Evolutionary conservation across 2,113 vertebrate species (phyloP), one percentile per base, ranked within the genome.

Genomic region (Trichomycterus rosablanca): DNA sequence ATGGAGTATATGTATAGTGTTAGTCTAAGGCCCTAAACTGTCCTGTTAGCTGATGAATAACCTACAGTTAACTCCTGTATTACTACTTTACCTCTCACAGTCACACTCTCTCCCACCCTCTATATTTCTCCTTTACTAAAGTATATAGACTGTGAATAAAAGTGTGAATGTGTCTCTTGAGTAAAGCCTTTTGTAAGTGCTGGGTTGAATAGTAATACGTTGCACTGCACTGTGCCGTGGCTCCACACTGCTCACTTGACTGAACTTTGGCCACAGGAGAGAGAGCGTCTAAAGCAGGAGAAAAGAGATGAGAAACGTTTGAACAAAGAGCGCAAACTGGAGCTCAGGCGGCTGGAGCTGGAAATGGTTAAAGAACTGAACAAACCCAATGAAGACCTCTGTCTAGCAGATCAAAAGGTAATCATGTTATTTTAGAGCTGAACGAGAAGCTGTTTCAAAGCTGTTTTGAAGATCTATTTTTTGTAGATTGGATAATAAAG

Each of bases 321-420:
- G 76, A 96, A 97, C 78, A 97, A 93, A 78, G 92, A 96, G 42
- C 90, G 93, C 70, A 96, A 92, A 77, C 74, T 94, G 69, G 90
- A 95, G 71, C 91, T 95, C 45, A 82, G 90, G 42, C 86, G 91
- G 67, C 59, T 95, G 77, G 93, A 96, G 74, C 78, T 96, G 74
- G 90, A 94, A 81, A 94, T 95, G 76, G 94, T 91, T 35, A 96
- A 92, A 68, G 94, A 97, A 73, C 80, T 98, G 26, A 97, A 93
- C 85, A 95, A 95, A 70, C 93, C 93, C 54, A 97, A 91, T 20
- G 94, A 98, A 86, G 95, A 98, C 81, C 89, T 97, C 93, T 95
- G 92, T 75, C 90, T 97, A 82, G 82, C 86, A 63, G 94, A 98
- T 83, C 94, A 94, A 68, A 92, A 95, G 90, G 95, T 98, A 45